Base-by-base conservation (phyloP, 2,888 invertebrate species). In the Eupeodes luniger region DNA sequence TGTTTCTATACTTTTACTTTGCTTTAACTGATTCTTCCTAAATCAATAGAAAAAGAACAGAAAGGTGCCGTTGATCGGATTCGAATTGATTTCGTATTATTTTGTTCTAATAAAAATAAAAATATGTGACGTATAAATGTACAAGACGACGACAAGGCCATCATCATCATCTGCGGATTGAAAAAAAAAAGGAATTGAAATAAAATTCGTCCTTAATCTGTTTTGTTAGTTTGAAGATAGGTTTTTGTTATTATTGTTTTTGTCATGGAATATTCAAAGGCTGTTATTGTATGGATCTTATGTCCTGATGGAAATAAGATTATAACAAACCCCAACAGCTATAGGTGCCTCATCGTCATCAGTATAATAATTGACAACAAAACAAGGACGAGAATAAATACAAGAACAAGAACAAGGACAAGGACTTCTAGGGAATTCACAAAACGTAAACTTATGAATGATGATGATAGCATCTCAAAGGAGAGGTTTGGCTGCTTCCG, bases 401-500 rank as follows among this genome's bases (percentile, higher is more conserved):
- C 53, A 36, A 51, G 10, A 34, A 40, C 40, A 7, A 64, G 62
- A 11, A 27, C 19, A n/a, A 55, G 51, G 69, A 36, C 69, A 59
- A 59, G 59, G 59, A 34, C 51, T 53, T 53, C 16, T n/a, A 61
- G 64, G 36, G 44, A 67, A 76, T 72, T 59, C 36, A 55, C 12
- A 74, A 27, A 12, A 74, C n/a, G 16, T 74, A 70, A 83, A 83
- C 57, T 79, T 79, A 62, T 82, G 82, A 86, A 82, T 86, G 86
- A 70, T 86, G 86, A 70, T 86, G 85, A 86, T 78, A 62, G 82
- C 64, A 76, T 72, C 64, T 85, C 82, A 47, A 79, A 66, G 69
- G 70, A 49, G 74, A 49, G 74, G 49, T 62, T 76, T 75, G 34
- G 19, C 40, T 27, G 27, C 27, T 16, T 53, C n/a, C 51, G 5